Percentiles rank a stretch among this genome's conserved stretches.
These are phyloP conservation scores for Engystomops pustulosus DNA, from an alignment of 2,113 vertebrate genomes.

Conservation along the genomic window DNA sequence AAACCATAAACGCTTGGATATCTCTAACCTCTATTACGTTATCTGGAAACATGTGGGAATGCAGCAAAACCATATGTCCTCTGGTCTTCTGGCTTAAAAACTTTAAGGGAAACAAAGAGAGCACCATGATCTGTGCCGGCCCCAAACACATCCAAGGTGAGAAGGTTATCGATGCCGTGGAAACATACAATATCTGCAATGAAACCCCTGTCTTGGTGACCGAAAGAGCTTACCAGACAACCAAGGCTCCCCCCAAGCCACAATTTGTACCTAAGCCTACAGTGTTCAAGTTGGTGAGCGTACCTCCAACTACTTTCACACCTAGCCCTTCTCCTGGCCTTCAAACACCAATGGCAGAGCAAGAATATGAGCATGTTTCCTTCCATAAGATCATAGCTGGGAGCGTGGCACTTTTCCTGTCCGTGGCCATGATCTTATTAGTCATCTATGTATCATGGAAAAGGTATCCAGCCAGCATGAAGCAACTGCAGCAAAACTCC, in stretches of 20 bases:
- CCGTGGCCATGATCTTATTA: constrained; percentile 93
- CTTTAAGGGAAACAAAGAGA: constrained; percentile 93
- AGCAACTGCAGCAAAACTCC: constrained; percentile 91
- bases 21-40: constrained; percentile 93
- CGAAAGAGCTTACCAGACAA: constrained; percentile 75
- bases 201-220: constrained; percentile 78
- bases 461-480: constrained; percentile 94
- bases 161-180: constrained; percentile 92
- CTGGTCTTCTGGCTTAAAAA: constrained; percentile 92
- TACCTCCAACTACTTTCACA: constrained; percentile 64
- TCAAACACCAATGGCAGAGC: constrained; percentile 78
- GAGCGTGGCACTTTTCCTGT: constrained; percentile 92
- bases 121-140: constrained; percentile 91
- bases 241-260: constrained; percentile 76
- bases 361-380: constrained; percentile 91
- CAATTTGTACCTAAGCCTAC: constrained; percentile 80
- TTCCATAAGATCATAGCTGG: constrained; percentile 97
- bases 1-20: constrained; percentile 90
- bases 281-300: constrained; percentile 73
- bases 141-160: constrained; percentile 94
- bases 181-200: constrained; percentile 87
- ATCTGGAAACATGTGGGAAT: constrained; percentile 95
- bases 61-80: constrained; percentile 90
- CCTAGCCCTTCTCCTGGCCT: constrained; percentile 74
- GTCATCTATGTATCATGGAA: constrained; percentile 98